Evolutionary conservation across 2,113 vertebrate genomes (phyloP), one percentile per base, ranked within the genome.

Genomic region (Xiphorhynchus elegans): DNA sequence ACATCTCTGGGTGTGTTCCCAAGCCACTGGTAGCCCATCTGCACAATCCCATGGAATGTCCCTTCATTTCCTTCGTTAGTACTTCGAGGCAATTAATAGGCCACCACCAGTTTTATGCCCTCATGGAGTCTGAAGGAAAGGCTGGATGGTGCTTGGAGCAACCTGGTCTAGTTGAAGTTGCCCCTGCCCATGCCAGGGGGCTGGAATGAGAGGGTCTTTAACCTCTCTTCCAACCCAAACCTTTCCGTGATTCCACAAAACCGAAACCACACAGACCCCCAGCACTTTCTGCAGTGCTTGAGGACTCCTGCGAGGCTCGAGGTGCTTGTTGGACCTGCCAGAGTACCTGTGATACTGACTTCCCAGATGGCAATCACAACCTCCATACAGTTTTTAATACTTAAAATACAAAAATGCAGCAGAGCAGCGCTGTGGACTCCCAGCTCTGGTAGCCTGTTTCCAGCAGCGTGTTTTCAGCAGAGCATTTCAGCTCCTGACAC

Each of bases 381-480:
- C 17, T 11, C 24, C 74, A 40, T n/a, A 5, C 33, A 1, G 1
- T 1, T 3, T 62, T 70, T n/a, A 21, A 46, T 10, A 76, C n/a
- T 90, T 9, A 44, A 85, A 84, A 49, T 10, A 37, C 17, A 47
- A 56, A 60, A 39, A 15, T 0, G 0, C 21, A 10, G 28, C 2
- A 11, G 3, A 63, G 49, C 29, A 24, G 2, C 2, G 0, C 46
- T 2, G 9, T 1, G 24, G 29, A 6, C 64, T 24, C 0, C 5
- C 62, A 25, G 77, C 13, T 12, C 77, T 13, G 40, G 74, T 9
- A 42, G 74, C 70, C 26, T 6, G 31, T 31, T 50, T 35, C 72
- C 84, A 77, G 87, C 88, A 55, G n/a, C 66, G 39, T 2, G 59
- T 64, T 39, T 39, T 2, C 84, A 42, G 83, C 56, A 7, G 39